phyloP scores from a whole-genome alignment of 2,888 invertebrate genomes.

The Xanthia icteritia region DNA sequence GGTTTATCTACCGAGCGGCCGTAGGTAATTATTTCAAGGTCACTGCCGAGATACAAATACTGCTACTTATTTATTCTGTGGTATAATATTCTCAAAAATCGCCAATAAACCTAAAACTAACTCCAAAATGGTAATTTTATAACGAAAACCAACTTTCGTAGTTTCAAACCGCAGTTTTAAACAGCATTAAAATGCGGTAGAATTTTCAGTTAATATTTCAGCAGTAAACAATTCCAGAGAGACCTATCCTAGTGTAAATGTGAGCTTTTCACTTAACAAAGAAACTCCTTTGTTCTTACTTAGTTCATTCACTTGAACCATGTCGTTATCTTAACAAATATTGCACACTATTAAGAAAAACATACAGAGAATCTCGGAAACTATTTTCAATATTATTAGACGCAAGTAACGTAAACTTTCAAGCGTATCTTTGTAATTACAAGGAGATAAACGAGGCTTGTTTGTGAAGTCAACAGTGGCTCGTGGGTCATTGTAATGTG shows the following conservation, averaged over 20 bases:
- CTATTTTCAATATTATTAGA: conserved; percentile 32
- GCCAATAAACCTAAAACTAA: not conserved
- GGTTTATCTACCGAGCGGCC: too few relatives aligned
- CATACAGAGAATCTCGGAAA: conserved; percentile 1
- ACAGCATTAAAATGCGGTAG: not conserved
- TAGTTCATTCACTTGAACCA: conserved; percentile 29
- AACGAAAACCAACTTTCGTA: not conserved
- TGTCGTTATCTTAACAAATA: conserved; percentile 37
- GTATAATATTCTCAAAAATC: conserved; percentile 4
- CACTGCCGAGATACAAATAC: too few relatives aligned
- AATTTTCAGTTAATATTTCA: conserved; percentile 14
- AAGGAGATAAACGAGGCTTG: conserved; percentile 15
- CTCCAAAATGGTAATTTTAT: conserved; percentile 22
- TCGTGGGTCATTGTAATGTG: conserved; percentile 17
- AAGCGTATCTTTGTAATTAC: conserved; percentile 36
- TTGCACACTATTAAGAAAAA: conserved; percentile 28
- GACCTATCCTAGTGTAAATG: not conserved
- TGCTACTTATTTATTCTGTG: too few relatives aligned
- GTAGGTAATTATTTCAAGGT: too few relatives aligned
- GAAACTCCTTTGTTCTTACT: conserved; percentile 37
- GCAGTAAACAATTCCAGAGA: conserved; percentile 4
- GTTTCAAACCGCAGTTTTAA: conserved; percentile 6
- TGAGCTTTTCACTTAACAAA: conserved; percentile 16
- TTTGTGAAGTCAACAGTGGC: conserved; percentile 31
- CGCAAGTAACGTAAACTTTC: conserved; percentile 45